Base-by-base conservation (phyloP, 53 echinoderm and acorn worm species). In the Henricia sp. region DNA sequence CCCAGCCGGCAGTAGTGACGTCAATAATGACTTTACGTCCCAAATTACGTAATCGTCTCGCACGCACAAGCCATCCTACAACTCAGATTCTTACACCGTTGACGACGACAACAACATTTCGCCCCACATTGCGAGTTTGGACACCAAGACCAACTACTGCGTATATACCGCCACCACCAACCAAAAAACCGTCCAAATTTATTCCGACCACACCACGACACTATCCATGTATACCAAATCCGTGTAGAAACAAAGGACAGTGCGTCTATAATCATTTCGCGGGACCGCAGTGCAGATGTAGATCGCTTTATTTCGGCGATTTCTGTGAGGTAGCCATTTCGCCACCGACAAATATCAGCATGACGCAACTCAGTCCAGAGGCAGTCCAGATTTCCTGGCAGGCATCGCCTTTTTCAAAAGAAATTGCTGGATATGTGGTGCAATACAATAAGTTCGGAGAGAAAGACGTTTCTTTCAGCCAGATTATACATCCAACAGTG, bases 391-490 rank as follows among this genome's bases (percentile, higher is more conserved):
- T 93, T 13, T 51, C 74, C 4, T 93, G 93, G 93, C 25, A 70
- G 28, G 38, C 84, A 29, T 91, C 93, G 6, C 70, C 62, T 8
- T 53, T 30, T 25, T 63, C 59, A 2, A 83, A 65, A 40, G 42
- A 58, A 35, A 90, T 93, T 11, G 68, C 60, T 35, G 93, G 91
- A 20, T 93, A 76, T 74, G 63, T 90, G 4, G 91, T 93, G 24
- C 93, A 93, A 42, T 85, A 91, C 51, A 84, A 93, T 76, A 33
- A 80, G 63, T 93, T 93, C 78, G 93, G 91, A 23, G 67, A 75
- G 5, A 37, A 37, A 17, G 36, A 65, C 23, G 38, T 72, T 32
- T 40, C 62, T 11, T 80, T 78, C 51, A 80, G 85, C 71, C 72
- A 68, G 6, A 43, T 91, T 37, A 90, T 93, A 17, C 93, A 90